Conservation (phyloP, 2,888 invertebrate genomes). For the Sphaerophoria taeniata region DNA sequence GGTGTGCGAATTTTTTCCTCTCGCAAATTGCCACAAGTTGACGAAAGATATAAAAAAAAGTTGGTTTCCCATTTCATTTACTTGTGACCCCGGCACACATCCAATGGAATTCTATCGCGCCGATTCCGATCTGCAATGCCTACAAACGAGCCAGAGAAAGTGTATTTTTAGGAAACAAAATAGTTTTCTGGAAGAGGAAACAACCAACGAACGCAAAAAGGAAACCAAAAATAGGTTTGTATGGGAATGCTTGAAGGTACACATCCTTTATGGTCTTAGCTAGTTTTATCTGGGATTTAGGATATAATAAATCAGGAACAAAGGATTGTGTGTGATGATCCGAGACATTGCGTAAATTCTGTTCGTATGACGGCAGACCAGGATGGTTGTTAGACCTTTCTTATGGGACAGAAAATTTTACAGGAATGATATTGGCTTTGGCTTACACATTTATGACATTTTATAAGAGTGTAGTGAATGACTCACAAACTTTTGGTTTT, state of each 20-base stretch:
- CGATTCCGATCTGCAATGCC: too few relatives aligned
- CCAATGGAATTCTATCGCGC: neutral
- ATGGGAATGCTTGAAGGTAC: neutral
- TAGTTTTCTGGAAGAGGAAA: constrained; percentile 7
- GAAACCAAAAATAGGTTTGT: neutral
- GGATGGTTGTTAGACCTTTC: neutral
- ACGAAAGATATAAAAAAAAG: neutral
- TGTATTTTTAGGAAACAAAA: constrained; percentile 24
- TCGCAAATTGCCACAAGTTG: constrained; percentile 20
- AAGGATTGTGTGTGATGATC: constrained; percentile 14
- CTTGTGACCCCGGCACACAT: neutral
- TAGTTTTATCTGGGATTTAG: constrained; percentile 26
- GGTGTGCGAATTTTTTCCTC: constrained; percentile 6
- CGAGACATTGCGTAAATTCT: neutral
- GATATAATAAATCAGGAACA: constrained; percentile 19
- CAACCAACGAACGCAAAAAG: neutral
- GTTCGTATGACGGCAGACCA: neutral
- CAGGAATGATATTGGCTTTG: neutral
- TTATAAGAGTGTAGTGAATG: neutral
- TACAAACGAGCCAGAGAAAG: constrained; percentile 10
- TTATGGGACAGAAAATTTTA: neutral
- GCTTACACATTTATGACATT: neutral
- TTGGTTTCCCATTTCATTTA: neutral
- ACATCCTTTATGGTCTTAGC: neutral
- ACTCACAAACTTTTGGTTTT: too few relatives aligned